phyloP scores from a whole-genome alignment of 2,888 invertebrate species.

The Leptinotarsa haldemani region DNA sequence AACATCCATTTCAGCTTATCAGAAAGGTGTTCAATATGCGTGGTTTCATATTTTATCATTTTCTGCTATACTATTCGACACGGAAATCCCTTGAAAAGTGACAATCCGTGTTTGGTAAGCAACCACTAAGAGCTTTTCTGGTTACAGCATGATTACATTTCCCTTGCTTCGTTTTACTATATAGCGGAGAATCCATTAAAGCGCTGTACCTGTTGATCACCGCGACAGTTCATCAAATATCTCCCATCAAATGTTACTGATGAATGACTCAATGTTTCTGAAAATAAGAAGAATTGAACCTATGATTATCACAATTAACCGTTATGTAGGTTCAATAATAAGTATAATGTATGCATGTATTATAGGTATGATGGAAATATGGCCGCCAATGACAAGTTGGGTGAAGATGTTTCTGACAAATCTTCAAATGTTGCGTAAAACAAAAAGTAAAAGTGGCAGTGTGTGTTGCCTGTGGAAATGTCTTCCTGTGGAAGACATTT shows the following conservation, averaged over 20 bases:
- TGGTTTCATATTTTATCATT: slow-evolving; percentile 22
- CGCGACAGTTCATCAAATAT: neutral
- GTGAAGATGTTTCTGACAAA: too few species aligned
- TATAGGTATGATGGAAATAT: too few species aligned
- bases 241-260: neutral
- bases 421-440: too few species aligned
- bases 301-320: too few species aligned
- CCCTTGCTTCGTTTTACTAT: slow-evolving; percentile 4
- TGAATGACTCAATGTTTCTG: neutral
- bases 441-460: too few species aligned
- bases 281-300: too few species aligned
- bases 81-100: slow-evolving; percentile 19
- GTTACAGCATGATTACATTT: slow-evolving; percentile 20
- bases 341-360: too few species aligned
- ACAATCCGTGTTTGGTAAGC: slow-evolving; percentile 20
- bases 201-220: slow-evolving; percentile 22
- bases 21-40: neutral
- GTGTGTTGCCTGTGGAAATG: too few species aligned
- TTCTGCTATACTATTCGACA: neutral
- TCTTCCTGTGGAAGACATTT: too few species aligned
- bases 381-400: too few species aligned
- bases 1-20: slow-evolving; percentile 6
- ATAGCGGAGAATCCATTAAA: neutral
- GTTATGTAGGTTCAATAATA: too few species aligned
- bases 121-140: slow-evolving; percentile 23